These are phyloP conservation scores for Neostethus bicornis DNA, from an alignment of 2,797 vertebrate genomes.

Conservation along the genomic window DNA sequence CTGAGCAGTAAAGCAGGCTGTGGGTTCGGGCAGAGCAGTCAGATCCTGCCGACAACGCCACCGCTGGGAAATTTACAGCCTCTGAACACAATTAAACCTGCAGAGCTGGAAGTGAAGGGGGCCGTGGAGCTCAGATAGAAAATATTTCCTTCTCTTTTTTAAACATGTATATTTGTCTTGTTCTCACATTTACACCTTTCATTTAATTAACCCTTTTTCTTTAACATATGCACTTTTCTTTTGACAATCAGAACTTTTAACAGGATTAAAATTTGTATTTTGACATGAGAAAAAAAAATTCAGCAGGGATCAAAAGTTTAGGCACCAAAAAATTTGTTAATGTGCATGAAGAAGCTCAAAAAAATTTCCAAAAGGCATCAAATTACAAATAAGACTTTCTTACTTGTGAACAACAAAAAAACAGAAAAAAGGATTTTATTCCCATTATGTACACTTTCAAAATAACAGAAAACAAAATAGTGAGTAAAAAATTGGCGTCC, in stretches of 20 bases:
- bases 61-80: conserved; percentile 70
- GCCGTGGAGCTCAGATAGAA: conserved; percentile 2
- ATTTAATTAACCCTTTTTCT: not conserved
- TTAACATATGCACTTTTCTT: not conserved
- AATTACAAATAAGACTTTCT: too few species aligned
- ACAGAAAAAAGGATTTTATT: too few species aligned
- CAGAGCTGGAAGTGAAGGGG: conserved; percentile 50
- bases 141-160: conserved; percentile 13
- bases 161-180: conserved; percentile 18
- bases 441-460: too few species aligned
- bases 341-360: too few species aligned
- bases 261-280: conserved; percentile 8
- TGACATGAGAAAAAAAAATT: not conserved
- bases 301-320: too few species aligned
- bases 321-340: too few species aligned
- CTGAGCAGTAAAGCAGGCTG: conserved; percentile 38
- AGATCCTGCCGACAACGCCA: conserved; percentile 57
- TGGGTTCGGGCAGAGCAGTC: conserved; percentile 60
- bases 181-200: not conserved
- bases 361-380: too few species aligned
- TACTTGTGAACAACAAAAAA: too few species aligned
- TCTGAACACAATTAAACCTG: conserved; percentile 67
- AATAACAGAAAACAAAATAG: too few species aligned
- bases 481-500: too few species aligned
- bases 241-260: not conserved